These are phyloP conservation scores for Ramphastos sulfuratus DNA, from an alignment of 2,113 vertebrate species.

Conservation along the genomic window DNA sequence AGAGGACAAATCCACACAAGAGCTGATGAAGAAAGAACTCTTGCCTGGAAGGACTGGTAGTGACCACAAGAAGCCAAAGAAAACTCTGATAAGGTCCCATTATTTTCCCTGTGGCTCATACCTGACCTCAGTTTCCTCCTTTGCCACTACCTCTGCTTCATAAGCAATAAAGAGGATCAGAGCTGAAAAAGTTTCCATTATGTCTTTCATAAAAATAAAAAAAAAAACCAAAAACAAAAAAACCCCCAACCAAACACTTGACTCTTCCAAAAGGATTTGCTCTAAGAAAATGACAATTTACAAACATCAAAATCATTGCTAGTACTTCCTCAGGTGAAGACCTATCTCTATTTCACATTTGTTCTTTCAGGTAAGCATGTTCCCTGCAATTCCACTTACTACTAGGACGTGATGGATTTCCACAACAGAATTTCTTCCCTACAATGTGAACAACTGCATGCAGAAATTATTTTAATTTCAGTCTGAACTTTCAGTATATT, in stretches of 20 bases:
- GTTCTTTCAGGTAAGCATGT: slow-evolving; percentile 51
- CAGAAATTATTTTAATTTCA: slow-evolving; percentile 6
- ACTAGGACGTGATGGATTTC: slow-evolving; percentile 17
- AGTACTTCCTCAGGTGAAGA: slow-evolving; percentile 33
- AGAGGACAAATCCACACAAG: neutral
- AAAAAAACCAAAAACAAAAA: neutral
- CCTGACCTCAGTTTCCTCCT: slow-evolving; percentile 4
- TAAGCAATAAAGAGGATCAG: slow-evolving; percentile 18
- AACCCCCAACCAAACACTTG: neutral
- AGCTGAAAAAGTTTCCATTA: slow-evolving; percentile 46
- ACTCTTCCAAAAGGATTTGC: slow-evolving; percentile 61
- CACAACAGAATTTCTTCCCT: neutral
- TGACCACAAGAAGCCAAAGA: neutral
- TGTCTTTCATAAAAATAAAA: neutral
- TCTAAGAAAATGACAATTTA: slow-evolving; percentile 58
- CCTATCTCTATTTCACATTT: slow-evolving; percentile 26
- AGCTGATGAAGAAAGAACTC: neutral
- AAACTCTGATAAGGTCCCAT: neutral
- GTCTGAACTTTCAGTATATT: neutral
- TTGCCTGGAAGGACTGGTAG: neutral
- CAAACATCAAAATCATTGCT: slow-evolving; percentile 38
- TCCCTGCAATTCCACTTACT: slow-evolving; percentile 48
- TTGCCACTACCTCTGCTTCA: neutral
- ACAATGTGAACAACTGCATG: neutral
- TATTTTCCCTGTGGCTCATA: slow-evolving; percentile 2